These are phyloP conservation scores for Archilochus colubris DNA, from an alignment of 2,113 vertebrate species.

Conservation along the genomic window DNA sequence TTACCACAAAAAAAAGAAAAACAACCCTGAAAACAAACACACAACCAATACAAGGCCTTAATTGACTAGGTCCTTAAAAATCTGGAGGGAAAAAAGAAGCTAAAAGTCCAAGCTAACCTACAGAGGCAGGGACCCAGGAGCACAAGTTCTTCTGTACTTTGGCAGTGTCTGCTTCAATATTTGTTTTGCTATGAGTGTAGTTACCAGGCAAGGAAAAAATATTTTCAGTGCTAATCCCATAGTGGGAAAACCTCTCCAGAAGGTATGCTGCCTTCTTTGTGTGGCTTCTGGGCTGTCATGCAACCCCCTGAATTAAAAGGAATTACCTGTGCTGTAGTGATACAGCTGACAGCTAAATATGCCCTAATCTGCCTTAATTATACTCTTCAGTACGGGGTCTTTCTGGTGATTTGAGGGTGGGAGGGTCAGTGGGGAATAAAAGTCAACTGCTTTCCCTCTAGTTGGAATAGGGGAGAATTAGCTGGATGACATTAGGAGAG, in stretches of 20 bases:
- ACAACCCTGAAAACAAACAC: neutral
- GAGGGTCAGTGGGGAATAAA: conserved; percentile 69
- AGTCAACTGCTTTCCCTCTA: conserved; percentile 66
- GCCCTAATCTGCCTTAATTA: conserved; percentile 70
- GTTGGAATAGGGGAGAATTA: conserved; percentile 58
- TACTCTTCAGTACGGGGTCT: conserved; percentile 52
- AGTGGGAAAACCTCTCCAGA: neutral
- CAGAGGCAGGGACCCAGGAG: neutral
- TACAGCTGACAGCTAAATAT: conserved; percentile 34
- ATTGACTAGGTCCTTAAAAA: neutral
- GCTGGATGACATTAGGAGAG: conserved; percentile 66
- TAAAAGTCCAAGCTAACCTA: neutral
- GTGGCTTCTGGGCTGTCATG: neutral
- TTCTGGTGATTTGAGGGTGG: conserved; percentile 71
- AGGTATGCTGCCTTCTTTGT: neutral
- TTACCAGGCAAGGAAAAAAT: neutral
- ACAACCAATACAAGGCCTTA: conserved; percentile 49
- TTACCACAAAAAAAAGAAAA: conserved; percentile 66
- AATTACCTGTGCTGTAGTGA: neutral
- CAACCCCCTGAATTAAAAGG: neutral
- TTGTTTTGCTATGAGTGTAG: neutral
- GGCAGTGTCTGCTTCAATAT: neutral
- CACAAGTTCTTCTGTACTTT: neutral
- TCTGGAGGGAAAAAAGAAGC: neutral
- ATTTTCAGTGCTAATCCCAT: rapidly evolving